A percentile compares a stretch with the other conserved stretches of the same genome.
Evolutionary conservation across 2,888 invertebrate genomes (phyloP).

Genomic region (Adela reaumurella): DNA sequence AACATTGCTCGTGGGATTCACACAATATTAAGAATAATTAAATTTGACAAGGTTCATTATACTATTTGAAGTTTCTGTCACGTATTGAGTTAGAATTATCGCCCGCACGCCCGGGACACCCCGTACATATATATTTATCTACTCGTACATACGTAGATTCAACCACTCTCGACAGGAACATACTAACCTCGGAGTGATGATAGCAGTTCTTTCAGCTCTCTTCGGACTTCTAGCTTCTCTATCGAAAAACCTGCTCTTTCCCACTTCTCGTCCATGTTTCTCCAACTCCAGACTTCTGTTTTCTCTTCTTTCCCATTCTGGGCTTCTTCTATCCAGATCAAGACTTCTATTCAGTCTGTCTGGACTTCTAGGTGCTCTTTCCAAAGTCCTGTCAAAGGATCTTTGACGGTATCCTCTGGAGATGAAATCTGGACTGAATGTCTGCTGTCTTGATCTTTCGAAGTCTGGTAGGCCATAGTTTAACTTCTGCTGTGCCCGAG

Average conservation of each 20-base stretch:
- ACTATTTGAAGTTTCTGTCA: no score
- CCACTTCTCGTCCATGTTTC: slow-evolving; percentile 8
- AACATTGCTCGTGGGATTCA: no score
- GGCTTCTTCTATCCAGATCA: neutral
- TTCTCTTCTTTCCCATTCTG: slow-evolving; percentile 32
- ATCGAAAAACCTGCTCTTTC: slow-evolving; percentile 6
- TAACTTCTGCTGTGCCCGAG: slow-evolving; percentile 57
- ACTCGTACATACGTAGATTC: no score
- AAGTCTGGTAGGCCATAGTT: slow-evolving; percentile 38
- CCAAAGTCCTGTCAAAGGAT: slow-evolving; percentile 18
- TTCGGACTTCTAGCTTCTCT: slow-evolving; percentile 18
- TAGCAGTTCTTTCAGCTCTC: slow-evolving; percentile 42
- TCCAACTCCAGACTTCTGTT: slow-evolving; percentile 28
- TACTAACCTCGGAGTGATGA: slow-evolving; percentile 45
- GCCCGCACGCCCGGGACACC: no score
- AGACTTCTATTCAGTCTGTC: no score
- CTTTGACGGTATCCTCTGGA: slow-evolving; percentile 38
- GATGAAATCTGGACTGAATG: slow-evolving; percentile 37
- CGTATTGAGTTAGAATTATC: no score
- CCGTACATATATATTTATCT: no score
- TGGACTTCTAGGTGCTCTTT: slow-evolving; percentile 9
- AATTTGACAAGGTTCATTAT: no score
- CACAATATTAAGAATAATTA: no score
- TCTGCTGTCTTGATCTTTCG: slow-evolving; percentile 13
- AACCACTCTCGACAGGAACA: slow-evolving; percentile 18